Base-by-base conservation (phyloP, 2,888 invertebrate genomes). In the Epicampocera succincta region DNA sequence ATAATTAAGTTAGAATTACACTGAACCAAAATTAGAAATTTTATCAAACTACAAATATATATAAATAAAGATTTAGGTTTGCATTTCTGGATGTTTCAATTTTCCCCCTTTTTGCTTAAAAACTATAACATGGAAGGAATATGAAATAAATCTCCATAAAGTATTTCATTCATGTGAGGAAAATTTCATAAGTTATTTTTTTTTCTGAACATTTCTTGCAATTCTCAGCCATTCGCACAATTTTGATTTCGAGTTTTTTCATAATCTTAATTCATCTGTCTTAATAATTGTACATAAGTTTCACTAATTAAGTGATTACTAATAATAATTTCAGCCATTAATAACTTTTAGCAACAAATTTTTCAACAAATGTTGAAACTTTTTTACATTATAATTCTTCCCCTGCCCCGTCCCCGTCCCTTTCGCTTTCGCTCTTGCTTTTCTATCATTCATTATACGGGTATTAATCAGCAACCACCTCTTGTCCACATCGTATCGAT, bases 251-350 rank as follows among this genome's bases (percentile, higher is more conserved):
- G 3, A 44, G 46, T 40, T 12, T 13, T 17, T 25, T 46, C 71
- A 71, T 48, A 48, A 29, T 60, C 58, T 50, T 8, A 52, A 75
- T 63, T 65, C 73, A 81, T 77, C 68, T 52, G 68, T 69, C 77
- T 81, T 81, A 73, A 73, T 81, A 81, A 81, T 73, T 77, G 77
- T 65, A 65, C 81, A 82, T 71, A 82, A 78, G 78, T 82, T 78
- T 77, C 42, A 60, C 74, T 82, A 82, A 82, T 82, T 82, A 82
- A 82, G 82, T 82, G 82, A 82, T 82, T 78, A 74, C 82, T 82
- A 82, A 82, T 74, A 77, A 78, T 82, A 78, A 74, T 78, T 78
- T 65, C 52, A 69, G 69, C 82, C 82, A 82, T 82, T 82, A 78
- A 77, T 74, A 82, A 77, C 73, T 81, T 81, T 81, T 61, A 68